phyloP scores from a whole-genome alignment of 2,888 invertebrate genomes.

The Drosophila longiperda region DNA sequence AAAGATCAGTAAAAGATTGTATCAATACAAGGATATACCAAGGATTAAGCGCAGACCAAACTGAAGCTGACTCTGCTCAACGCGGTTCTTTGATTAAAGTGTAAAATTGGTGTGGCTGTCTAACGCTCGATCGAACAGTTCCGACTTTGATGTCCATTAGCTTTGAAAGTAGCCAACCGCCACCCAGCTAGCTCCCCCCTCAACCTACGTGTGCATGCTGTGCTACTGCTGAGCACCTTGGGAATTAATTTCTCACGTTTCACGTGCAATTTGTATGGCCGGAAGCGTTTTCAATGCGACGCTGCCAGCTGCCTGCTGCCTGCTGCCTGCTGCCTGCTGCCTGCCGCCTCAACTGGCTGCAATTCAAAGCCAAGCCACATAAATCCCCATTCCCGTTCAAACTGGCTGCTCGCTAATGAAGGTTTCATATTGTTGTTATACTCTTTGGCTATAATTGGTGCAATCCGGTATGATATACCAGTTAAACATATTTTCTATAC shows the following conservation, averaged over 20 bases:
- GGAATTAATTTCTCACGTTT: constrained; percentile 76
- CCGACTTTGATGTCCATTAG: constrained; percentile 20
- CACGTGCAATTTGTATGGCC: constrained; percentile 72
- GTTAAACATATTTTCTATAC: not conserved
- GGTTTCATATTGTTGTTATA: constrained; percentile 66
- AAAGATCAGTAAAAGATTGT: not conserved
- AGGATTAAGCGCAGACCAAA: not conserved
- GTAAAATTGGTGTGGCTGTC: not conserved
- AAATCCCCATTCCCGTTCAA: constrained; percentile 7
- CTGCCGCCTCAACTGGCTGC: constrained; percentile 18
- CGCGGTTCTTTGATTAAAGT: not conserved
- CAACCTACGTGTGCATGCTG: not conserved
- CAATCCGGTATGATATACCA: not conserved
- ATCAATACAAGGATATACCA: not conserved
- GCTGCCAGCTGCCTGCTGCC: constrained; percentile 5
- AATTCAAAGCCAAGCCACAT: constrained; percentile 22
- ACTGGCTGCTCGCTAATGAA: constrained; percentile 66
- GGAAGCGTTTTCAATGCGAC: constrained; percentile 71
- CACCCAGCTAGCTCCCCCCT: not conserved
- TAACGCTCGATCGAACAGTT: constrained; percentile 9
- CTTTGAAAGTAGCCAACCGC: not conserved
- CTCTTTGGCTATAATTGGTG: constrained; percentile 5
- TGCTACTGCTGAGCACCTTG: constrained; percentile 49
- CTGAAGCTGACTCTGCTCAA: not conserved
- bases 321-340: constrained; percentile 14